Evolutionary conservation across 2,797 vertebrate genomes (phyloP).

Genomic region (Dendrocincla fuliginosa): DNA sequence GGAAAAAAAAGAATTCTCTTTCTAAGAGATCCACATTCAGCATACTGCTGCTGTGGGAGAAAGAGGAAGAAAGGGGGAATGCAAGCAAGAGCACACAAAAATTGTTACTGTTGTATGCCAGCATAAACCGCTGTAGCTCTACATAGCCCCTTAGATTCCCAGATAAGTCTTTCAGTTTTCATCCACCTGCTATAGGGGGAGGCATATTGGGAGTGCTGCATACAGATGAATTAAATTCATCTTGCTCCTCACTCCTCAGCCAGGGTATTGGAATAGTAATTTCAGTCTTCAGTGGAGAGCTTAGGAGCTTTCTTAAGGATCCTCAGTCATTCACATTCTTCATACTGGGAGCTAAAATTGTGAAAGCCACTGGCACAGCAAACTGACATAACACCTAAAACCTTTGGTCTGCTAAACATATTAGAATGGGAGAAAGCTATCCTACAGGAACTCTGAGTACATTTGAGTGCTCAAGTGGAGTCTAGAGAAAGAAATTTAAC

Average conservation of each 20-base stretch:
- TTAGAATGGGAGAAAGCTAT: background rate
- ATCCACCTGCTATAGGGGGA: background rate
- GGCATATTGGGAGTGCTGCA: accelerated
- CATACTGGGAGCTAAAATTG: background rate
- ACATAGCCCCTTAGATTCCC: background rate
- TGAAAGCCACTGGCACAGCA: background rate
- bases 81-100: background rate
- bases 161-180: background rate
- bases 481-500: background rate
- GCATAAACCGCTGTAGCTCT: background rate
- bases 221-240: background rate
- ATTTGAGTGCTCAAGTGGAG: background rate
- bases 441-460: background rate
- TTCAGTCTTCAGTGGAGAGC: background rate
- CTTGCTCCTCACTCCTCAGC: background rate
- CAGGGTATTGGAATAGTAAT: background rate
- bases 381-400: background rate
- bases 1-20: background rate
- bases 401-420: background rate
- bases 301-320: background rate
- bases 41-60: background rate
- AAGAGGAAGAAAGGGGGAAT: background rate
- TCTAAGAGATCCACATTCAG: background rate
- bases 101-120: background rate
- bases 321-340: background rate